Evolutionary conservation across 2,888 invertebrate genomes (phyloP).

Genomic region (Platynereis dumerilii): DNA sequence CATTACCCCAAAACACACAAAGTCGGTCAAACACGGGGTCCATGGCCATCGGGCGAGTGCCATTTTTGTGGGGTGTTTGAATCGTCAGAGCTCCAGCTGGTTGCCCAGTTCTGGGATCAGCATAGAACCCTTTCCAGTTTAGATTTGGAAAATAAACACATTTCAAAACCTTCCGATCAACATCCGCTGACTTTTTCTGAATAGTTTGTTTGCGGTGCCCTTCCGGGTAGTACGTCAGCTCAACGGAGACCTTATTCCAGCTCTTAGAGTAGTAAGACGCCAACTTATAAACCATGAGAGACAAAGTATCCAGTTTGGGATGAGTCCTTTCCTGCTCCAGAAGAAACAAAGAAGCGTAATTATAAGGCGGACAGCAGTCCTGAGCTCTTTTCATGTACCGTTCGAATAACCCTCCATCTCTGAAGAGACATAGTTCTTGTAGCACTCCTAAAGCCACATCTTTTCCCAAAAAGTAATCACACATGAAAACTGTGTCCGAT

Average conservation of each 20-base stretch:
- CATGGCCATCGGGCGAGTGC: constrained; percentile 4
- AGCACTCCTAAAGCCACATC: constrained; percentile 11
- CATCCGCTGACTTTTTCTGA: background rate
- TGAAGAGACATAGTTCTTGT: constrained; percentile 6
- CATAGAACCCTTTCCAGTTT: constrained; percentile 11
- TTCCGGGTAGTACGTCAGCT: constrained; percentile 18
- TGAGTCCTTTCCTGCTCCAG: constrained; percentile 20
- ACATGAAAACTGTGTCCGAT: constrained; percentile 22
- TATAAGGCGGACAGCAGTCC: constrained; percentile 2
- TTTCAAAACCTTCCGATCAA: background rate
- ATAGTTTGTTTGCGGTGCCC: constrained; percentile 12
- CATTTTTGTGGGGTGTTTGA: constrained; percentile 11
- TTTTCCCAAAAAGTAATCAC: constrained; percentile 24
- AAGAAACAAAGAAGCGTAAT: constrained; percentile 20
- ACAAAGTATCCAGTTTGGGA: constrained; percentile 12
- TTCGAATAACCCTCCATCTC: constrained; percentile 14
- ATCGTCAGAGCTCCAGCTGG: constrained; percentile 11
- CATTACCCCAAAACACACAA: constrained; percentile 19
- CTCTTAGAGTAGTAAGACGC: constrained; percentile 12
- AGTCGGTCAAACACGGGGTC: constrained; percentile 21
- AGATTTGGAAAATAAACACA: constrained; percentile 23
- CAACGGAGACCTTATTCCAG: constrained; percentile 21
- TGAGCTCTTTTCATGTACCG: constrained; percentile 16
- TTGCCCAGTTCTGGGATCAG: background rate
- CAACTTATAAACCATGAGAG: constrained; percentile 20